phyloP scores from a whole-genome alignment of 2,888 invertebrate species.

The Allacma fusca region DNA sequence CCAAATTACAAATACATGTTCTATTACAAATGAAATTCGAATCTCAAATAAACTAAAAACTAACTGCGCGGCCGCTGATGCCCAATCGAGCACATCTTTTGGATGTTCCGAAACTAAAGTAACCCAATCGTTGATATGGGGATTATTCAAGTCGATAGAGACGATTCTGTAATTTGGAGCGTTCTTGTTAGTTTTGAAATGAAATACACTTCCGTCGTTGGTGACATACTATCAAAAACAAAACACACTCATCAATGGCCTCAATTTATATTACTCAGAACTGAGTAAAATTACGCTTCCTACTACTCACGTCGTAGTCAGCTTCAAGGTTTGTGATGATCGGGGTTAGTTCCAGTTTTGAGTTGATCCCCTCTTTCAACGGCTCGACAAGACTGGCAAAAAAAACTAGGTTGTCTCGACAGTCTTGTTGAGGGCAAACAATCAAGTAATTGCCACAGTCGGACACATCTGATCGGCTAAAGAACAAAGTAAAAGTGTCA shows the following conservation, averaged over 20 bases:
- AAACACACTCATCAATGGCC: too few relatives aligned
- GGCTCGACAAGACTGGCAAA: slow-evolving; percentile 76
- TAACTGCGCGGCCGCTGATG: slow-evolving; percentile 76
- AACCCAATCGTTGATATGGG: slow-evolving; percentile 79
- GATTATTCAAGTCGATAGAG: slow-evolving; percentile 72
- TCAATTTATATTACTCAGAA: too few relatives aligned
- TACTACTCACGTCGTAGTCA: slow-evolving; percentile 92
- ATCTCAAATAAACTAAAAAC: too few relatives aligned
- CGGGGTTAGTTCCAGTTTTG: slow-evolving; percentile 76
- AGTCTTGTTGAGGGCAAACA: slow-evolving; percentile 83
- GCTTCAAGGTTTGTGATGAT: slow-evolving; percentile 90
- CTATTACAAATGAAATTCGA: too few relatives aligned
- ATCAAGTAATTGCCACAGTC: slow-evolving; percentile 92
- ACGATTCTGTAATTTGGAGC: slow-evolving; percentile 87
- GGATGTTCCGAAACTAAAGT: slow-evolving; percentile 84
- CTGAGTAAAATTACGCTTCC: too few relatives aligned
- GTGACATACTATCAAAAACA: slow-evolving; percentile 84
- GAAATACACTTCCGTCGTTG: slow-evolving; percentile 81
- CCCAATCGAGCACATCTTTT: slow-evolving; percentile 90
- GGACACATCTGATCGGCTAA: slow-evolving; percentile 82
- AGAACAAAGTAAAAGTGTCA: slow-evolving; percentile 61
- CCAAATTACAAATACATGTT: too few relatives aligned
- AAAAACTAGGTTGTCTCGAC: slow-evolving; percentile 89
- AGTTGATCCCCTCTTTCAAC: slow-evolving; percentile 66
- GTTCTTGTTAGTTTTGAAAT: slow-evolving; percentile 91